These are phyloP conservation scores for Ramphastos sulfuratus DNA, from an alignment of 2,113 vertebrate species.

Conservation along the genomic window DNA sequence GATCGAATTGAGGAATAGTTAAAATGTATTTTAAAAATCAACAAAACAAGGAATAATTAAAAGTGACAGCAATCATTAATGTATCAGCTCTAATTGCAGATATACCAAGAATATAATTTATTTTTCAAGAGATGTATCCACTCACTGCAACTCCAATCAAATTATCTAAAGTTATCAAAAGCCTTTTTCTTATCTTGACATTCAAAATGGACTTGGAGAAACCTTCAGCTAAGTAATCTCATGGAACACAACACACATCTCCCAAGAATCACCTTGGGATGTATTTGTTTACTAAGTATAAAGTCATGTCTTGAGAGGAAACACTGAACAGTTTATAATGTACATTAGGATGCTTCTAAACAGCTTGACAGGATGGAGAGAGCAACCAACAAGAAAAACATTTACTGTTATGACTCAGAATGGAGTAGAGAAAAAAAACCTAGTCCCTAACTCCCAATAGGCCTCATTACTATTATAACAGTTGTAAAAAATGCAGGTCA, in stretches of 20 bases:
- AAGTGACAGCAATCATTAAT: background rate
- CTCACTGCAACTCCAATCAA: background rate
- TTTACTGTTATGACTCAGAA: background rate
- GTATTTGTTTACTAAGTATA: background rate
- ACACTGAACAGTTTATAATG: background rate
- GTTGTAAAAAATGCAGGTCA: background rate
- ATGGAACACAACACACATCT: background rate
- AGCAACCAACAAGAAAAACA: background rate
- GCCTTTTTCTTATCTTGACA: background rate
- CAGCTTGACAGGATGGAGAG: background rate
- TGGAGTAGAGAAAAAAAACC: background rate
- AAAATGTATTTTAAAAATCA: background rate
- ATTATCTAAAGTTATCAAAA: background rate
- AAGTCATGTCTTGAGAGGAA: background rate
- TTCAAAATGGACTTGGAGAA: background rate
- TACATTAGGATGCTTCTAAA: background rate
- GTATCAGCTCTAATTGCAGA: background rate
- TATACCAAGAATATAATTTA: background rate
- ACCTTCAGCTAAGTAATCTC: background rate
- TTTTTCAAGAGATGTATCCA: background rate
- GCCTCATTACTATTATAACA: constrained; percentile 22
- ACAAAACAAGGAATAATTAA: background rate
- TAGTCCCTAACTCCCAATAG: background rate
- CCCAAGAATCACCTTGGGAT: background rate
- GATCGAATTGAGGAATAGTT: background rate